Percentiles rank a stretch among this genome's conserved stretches.
phyloP scores from a whole-genome alignment of 2,888 invertebrate species.

The Heliconius ethilla region DNA sequence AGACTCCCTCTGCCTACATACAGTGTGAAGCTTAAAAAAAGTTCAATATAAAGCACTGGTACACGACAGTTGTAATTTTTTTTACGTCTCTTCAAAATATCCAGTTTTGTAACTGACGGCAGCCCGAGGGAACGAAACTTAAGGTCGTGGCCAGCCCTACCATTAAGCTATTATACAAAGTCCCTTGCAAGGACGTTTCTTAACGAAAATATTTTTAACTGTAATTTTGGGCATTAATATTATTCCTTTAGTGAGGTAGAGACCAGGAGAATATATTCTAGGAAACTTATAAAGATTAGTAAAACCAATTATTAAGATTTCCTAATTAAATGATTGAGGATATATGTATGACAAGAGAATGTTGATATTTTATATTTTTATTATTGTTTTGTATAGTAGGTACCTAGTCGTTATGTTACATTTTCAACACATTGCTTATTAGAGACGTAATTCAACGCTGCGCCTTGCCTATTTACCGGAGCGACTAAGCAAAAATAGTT shows the following conservation, averaged over 20 bases:
- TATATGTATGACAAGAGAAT: background rate
- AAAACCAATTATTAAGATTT: too few relatives aligned
- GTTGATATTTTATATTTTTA: background rate
- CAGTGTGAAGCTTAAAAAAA: background rate
- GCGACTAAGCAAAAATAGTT: background rate
- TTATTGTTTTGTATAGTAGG: background rate
- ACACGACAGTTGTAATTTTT: background rate
- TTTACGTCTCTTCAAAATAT: slow-evolving; percentile 2
- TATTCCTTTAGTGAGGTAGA: background rate
- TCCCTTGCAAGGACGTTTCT: slow-evolving; percentile 21
- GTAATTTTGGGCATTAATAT: background rate
- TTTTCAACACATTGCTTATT: background rate
- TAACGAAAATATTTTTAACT: slow-evolving; percentile 27
- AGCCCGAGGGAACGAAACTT: slow-evolving; percentile 19
- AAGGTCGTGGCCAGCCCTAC: slow-evolving; percentile 13
- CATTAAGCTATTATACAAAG: slow-evolving; percentile 15
- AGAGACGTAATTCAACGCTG: background rate
- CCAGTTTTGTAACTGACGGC: slow-evolving; percentile 5
- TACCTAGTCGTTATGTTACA: too few relatives aligned
- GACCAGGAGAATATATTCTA: background rate
- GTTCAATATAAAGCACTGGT: background rate
- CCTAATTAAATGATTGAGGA: too few relatives aligned
- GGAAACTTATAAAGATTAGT: background rate
- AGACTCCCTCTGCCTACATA: background rate
- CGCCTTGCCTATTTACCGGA: background rate